These are phyloP conservation scores for Neuroterus valhalla DNA, from an alignment of 1,140 invertebrate genomes.

Conservation along the genomic window DNA sequence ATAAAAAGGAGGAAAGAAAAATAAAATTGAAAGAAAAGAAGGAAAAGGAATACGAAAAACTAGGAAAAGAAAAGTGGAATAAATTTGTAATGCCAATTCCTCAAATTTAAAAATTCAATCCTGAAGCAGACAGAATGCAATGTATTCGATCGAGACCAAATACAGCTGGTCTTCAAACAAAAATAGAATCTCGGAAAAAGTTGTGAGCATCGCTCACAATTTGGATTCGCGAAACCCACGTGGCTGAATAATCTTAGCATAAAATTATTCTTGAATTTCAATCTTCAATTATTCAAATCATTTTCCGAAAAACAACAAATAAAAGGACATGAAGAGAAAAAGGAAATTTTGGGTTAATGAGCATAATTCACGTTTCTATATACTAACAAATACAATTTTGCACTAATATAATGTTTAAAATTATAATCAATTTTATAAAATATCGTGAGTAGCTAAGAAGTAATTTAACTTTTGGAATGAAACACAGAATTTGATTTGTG, in stretches of 20 bases:
- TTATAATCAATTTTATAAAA: too few relatives aligned
- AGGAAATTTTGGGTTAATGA: too few relatives aligned
- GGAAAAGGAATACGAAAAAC: neutral
- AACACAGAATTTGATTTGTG: neutral
- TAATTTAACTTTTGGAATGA: neutral
- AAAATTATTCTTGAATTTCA: too few relatives aligned
- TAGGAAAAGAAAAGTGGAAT: neutral
- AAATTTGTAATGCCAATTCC: neutral
- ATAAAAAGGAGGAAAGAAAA: neutral
- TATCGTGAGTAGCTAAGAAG: neutral
- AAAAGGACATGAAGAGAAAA: too few relatives aligned
- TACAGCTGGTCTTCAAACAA: constrained; percentile 21
- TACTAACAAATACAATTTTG: too few relatives aligned
- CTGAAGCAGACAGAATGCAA: constrained; percentile 6
- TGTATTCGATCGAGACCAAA: constrained; percentile 24
- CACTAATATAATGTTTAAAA: too few relatives aligned
- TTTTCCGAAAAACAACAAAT: too few relatives aligned
- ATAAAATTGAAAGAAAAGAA: neutral
- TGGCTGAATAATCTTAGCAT: neutral
- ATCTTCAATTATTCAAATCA: too few relatives aligned
- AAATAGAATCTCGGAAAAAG: constrained; percentile 22
- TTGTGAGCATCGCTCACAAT: neutral
- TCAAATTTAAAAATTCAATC: constrained; percentile 12
- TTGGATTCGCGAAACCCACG: neutral
- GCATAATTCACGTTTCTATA: too few relatives aligned